Percentiles rank a stretch among this genome's conserved stretches.
Evolutionary conservation across 64 coral and sea anemone genomes (phyloP).

Genomic region (Porites lutea): DNA sequence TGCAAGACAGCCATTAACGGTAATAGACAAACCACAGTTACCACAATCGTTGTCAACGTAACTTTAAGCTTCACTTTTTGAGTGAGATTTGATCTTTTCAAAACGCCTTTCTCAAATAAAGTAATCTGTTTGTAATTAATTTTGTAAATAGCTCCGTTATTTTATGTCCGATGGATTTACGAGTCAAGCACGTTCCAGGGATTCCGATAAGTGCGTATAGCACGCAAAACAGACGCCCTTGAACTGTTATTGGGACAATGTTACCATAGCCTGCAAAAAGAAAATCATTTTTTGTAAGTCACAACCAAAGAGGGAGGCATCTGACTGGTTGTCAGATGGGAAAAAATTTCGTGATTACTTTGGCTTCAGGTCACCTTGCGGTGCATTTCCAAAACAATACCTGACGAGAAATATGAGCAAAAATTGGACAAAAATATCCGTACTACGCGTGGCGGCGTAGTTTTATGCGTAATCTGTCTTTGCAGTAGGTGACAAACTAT

Average conservation of each 20-base stretch:
- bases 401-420: too few species aligned
- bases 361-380: too few species aligned
- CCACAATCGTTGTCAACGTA: constrained; percentile 11
- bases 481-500: too few species aligned
- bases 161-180: constrained; percentile 82
- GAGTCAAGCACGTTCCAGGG: constrained; percentile 82
- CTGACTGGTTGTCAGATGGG: too few species aligned
- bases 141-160: constrained; percentile 55
- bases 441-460: too few species aligned
- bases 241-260: constrained; percentile 78
- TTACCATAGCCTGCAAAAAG: constrained; percentile 86
- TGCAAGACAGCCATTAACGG: constrained; percentile 28
- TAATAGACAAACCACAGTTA: constrained; percentile 61
- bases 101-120: constrained; percentile 65
- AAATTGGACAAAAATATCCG: too few species aligned
- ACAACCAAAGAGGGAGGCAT: too few species aligned
- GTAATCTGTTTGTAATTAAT: background rate
- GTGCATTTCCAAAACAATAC: too few species aligned
- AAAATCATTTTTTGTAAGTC: background rate
- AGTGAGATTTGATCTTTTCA: constrained; percentile 42
- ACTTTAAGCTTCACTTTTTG: constrained; percentile 63
- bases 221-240: constrained; percentile 86
- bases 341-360: too few species aligned
- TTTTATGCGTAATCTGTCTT: too few species aligned
- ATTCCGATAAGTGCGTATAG: constrained; percentile 89